phyloP scores from a whole-genome alignment of 2,888 invertebrate genomes.

The Vannuccia rotundouncinata region DNA sequence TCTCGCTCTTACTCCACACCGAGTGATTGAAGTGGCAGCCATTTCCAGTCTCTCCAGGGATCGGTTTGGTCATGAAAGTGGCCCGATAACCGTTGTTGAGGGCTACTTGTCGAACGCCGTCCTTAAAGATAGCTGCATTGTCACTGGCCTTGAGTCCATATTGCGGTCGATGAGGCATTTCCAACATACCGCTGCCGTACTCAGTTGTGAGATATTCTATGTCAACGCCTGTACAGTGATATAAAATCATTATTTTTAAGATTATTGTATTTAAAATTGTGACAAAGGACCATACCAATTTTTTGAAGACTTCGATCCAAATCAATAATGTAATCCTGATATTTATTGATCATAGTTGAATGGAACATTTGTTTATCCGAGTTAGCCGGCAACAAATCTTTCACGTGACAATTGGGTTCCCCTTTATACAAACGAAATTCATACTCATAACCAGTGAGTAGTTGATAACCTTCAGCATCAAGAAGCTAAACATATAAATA shows the following conservation, averaged over 20 bases:
- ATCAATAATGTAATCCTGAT: not conserved
- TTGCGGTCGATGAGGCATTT: conserved; percentile 31
- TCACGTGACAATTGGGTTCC: not conserved
- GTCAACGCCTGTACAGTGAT: conserved; percentile 18
- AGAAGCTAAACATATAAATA: not conserved
- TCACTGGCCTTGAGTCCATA: conserved; percentile 27
- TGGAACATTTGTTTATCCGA: not conserved
- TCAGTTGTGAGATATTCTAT: conserved; percentile 23
- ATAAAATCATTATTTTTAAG: no score
- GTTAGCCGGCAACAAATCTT: not conserved
- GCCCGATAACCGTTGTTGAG: conserved; percentile 25
- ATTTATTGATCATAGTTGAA: not conserved
- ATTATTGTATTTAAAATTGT: no score
- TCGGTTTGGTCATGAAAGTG: conserved; percentile 35
- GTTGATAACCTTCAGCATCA: not conserved
- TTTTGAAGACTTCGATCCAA: not conserved
- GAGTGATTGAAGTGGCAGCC: conserved; percentile 42
- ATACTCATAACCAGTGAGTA: not conserved
- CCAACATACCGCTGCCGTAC: conserved; percentile 19
- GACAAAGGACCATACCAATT: not conserved
- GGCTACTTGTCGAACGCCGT: conserved; percentile 23
- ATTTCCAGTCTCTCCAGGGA: conserved; percentile 3
- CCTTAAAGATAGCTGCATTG: conserved; percentile 22
- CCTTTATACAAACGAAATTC: not conserved
- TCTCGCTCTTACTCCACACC: conserved; percentile 39